Evolutionary conservation across 1,140 invertebrate species (phyloP).

Genomic region (Bombus pyrosoma): DNA sequence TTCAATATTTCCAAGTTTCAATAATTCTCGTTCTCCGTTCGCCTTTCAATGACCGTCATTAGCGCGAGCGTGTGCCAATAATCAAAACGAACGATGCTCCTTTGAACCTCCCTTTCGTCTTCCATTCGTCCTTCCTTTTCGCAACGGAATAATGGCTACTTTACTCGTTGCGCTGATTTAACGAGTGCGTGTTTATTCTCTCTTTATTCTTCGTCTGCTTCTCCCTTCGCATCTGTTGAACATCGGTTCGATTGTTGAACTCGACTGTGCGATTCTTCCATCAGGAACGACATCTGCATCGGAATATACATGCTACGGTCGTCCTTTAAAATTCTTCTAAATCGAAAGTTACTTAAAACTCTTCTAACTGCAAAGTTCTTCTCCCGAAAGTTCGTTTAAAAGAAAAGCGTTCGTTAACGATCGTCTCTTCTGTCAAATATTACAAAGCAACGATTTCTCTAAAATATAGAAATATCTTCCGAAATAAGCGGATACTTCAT

Average conservation of each 20-base stretch:
- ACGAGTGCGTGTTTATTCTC: background rate
- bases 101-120: background rate
- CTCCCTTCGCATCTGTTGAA: background rate
- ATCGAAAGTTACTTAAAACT: no score
- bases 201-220: background rate
- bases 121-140: background rate
- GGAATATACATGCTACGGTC: no score
- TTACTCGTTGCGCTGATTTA: background rate
- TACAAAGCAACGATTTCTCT: no score
- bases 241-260: background rate
- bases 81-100: background rate
- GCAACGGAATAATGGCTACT: background rate
- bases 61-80: background rate
- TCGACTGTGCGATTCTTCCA: background rate
- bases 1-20: no score
- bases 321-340: no score
- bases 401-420: no score
- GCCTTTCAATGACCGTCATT: background rate
- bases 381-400: no score
- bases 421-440: no score
- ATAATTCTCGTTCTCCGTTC: background rate
- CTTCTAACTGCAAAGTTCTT: no score
- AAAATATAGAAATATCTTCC: no score
- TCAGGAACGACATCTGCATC: background rate
- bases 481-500: no score